phyloP scores from a whole-genome alignment of 2,797 vertebrate species.

The Neomorphus geoffroyi region DNA sequence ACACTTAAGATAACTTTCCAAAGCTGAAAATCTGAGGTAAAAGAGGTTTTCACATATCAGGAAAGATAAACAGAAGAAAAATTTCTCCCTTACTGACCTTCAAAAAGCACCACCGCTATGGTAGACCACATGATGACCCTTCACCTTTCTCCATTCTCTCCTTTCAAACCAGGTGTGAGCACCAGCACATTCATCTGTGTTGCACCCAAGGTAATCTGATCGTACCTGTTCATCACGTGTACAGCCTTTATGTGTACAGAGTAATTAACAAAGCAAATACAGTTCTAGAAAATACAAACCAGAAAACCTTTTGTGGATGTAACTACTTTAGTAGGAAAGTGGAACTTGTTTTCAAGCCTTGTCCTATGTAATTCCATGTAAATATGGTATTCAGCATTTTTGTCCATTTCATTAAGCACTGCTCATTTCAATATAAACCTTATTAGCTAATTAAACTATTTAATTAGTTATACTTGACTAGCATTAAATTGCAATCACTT shows the following conservation, averaged over 20 bases:
- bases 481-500: constrained; percentile 56
- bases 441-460: constrained; percentile 64
- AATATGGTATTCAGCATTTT: constrained; percentile 36
- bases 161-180: background rate
- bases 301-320: background rate
- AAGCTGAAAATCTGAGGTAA: background rate
- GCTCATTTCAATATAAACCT: constrained; percentile 48
- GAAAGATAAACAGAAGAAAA: background rate
- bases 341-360: background rate
- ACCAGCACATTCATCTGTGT: background rate
- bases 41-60: background rate
- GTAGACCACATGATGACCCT: background rate
- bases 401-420: constrained; percentile 46
- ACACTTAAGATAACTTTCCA: background rate
- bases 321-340: background rate
- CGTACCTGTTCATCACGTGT: background rate
- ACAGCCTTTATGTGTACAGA: background rate
- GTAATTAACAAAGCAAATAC: constrained; percentile 10
- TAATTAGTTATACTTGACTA: constrained; percentile 57
- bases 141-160: background rate
- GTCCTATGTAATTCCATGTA: background rate
- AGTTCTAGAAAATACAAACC: background rate
- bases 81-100: background rate
- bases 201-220: background rate
- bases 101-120: background rate